Evolutionary conservation across 2,888 invertebrate genomes (phyloP).

Genomic region (Ophion slaviceki): DNA sequence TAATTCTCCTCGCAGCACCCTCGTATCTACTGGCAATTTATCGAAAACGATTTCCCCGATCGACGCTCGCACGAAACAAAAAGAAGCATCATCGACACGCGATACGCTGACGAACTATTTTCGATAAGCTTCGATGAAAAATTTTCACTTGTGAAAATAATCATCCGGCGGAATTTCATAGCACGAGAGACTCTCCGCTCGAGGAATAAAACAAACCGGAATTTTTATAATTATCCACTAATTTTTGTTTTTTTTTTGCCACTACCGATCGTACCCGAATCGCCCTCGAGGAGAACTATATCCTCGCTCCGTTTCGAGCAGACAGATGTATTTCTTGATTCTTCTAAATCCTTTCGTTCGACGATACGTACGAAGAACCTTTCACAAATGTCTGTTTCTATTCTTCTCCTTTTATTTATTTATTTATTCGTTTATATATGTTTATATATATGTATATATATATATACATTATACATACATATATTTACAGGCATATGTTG

Average conservation of each 20-base stretch:
- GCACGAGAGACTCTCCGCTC: too few relatives aligned
- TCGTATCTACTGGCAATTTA: not conserved
- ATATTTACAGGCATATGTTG: too few relatives aligned
- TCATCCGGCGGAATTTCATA: too few relatives aligned
- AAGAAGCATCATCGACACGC: not conserved
- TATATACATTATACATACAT: too few relatives aligned
- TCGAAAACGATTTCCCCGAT: conserved; percentile 3
- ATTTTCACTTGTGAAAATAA: too few relatives aligned
- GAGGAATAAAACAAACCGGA: too few relatives aligned
- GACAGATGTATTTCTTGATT: not conserved
- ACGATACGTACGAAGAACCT: conserved; percentile 14
- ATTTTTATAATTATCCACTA: not conserved
- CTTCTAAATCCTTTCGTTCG: conserved; percentile 35
- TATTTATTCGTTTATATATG: not conserved
- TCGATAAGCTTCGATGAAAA: too few relatives aligned
- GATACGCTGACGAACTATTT: not conserved
- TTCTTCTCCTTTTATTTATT: not conserved
- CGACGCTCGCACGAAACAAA: not conserved
- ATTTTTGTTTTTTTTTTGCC: not conserved
- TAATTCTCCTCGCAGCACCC: conserved; percentile 30
- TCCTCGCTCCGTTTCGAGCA: not conserved
- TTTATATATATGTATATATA: too few relatives aligned
- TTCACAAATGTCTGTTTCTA: conserved; percentile 14
- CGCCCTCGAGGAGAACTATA: not conserved
- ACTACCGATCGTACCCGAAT: not conserved